phyloP scores from a whole-genome alignment of 2,113 vertebrate genomes.

The Oncorhynchus gorbuscha region DNA sequence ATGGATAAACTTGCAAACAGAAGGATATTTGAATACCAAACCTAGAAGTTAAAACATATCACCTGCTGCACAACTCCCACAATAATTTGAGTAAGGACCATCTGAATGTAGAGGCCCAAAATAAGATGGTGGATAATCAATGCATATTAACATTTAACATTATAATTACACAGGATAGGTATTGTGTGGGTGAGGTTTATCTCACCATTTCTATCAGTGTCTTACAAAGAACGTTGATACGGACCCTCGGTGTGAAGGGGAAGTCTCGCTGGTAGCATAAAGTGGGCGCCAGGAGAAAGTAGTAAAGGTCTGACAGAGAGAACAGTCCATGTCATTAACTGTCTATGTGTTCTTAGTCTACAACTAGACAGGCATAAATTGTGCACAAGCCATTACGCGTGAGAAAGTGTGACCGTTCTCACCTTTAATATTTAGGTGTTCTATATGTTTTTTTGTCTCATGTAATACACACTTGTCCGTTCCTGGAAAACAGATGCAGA shows the following conservation, averaged over 20 bases:
- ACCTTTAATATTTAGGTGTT: constrained; percentile 46
- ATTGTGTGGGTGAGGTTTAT: neutral
- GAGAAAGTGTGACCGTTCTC: neutral
- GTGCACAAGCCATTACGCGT: neutral
- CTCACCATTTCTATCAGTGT: constrained; percentile 53
- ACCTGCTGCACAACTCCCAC: constrained; percentile 40
- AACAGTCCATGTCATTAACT: too few relatives aligned
- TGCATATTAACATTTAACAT: too few relatives aligned
- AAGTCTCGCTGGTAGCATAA: constrained; percentile 59
- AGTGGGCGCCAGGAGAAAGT: constrained; percentile 56
- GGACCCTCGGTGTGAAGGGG: constrained; percentile 28
- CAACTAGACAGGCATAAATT: constrained; percentile 4
- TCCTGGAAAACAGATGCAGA: constrained; percentile 1
- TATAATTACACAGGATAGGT: neutral
- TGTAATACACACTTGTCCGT: neutral
- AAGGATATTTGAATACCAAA: neutral
- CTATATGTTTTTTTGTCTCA: neutral
- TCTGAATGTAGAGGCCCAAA: constrained; percentile 25
- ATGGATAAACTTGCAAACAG: neutral
- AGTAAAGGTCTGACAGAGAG: constrained; percentile 42
- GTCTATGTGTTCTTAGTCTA: neutral
- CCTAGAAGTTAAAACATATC: neutral
- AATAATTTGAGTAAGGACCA: constrained; percentile 60
- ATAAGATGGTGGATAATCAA: neutral
- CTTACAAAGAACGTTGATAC: constrained; percentile 40